Evolutionary conservation across 2,888 invertebrate genomes (phyloP).

Genomic region (Cephus pulcher): DNA sequence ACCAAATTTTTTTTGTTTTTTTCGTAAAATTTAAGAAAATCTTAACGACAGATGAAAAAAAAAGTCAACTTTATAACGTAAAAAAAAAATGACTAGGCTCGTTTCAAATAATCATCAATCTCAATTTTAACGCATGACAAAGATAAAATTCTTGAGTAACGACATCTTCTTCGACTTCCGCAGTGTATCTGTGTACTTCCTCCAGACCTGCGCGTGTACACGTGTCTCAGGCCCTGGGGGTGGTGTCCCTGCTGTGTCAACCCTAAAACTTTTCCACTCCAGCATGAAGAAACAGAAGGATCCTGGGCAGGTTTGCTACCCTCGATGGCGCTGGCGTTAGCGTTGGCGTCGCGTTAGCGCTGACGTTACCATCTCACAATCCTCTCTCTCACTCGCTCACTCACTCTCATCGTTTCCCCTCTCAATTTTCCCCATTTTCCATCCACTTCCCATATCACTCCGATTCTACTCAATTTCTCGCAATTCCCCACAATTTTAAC

Average conservation of each 20-base stretch:
- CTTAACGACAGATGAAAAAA: not conserved
- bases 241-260: conserved; percentile 20
- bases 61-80: not conserved
- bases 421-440: not conserved
- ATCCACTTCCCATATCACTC: conserved; percentile 1
- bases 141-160: not conserved
- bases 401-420: conserved; percentile 5
- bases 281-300: conserved; percentile 4
- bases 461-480: not conserved
- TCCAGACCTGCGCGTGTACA: not conserved
- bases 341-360: conserved; percentile 8
- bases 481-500: conserved; percentile 13
- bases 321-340: not conserved
- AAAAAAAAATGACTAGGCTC: not conserved
- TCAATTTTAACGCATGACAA: not conserved
- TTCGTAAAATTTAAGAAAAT: not conserved
- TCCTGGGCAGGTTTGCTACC: not conserved
- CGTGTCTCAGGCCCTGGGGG: conserved; percentile 1
- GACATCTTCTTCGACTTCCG: not conserved
- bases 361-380: conserved; percentile 10
- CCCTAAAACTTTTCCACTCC: conserved; percentile 21
- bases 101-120: not conserved
- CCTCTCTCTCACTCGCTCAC: conserved; percentile 22
- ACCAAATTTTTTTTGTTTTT: not conserved
- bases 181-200: no score